Evolutionary conservation across 2,113 vertebrate genomes (phyloP).

Genomic region (Eidolon helvum): DNA sequence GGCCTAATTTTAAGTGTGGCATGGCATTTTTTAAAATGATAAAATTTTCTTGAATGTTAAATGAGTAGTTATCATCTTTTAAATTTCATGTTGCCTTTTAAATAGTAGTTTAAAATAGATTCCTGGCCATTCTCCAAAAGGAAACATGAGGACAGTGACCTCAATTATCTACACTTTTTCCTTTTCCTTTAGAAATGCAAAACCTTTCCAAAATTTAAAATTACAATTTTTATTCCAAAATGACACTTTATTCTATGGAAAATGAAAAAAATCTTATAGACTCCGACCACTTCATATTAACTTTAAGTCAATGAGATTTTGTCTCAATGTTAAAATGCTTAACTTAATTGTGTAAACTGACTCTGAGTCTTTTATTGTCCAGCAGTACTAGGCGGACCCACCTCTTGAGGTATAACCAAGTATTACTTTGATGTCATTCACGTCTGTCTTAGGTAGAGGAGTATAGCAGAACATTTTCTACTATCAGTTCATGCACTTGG

Average conservation of each 20-base stretch:
- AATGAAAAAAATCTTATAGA: background rate
- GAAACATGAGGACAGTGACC: background rate
- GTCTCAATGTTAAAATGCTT: background rate
- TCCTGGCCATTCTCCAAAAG: background rate
- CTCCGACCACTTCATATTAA: background rate
- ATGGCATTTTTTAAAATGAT: background rate
- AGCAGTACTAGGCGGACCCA: accelerated
- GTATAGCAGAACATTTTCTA: background rate
- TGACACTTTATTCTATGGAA: background rate
- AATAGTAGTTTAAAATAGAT: background rate
- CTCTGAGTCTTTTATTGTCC: background rate
- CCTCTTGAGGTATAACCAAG: accelerated
- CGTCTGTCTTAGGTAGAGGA: background rate
- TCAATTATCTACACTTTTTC: background rate
- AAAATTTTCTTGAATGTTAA: background rate
- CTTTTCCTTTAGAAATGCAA: background rate
- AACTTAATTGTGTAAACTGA: background rate
- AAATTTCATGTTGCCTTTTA: background rate
- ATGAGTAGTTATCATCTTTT: background rate
- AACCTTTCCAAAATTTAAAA: background rate
- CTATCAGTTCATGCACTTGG: background rate
- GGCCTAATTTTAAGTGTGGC: background rate
- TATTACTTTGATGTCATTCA: background rate
- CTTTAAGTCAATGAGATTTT: background rate
- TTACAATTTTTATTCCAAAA: background rate